Base-by-base conservation (phyloP, 1,140 invertebrate genomes). In the Neodiprion fabricii region DNA sequence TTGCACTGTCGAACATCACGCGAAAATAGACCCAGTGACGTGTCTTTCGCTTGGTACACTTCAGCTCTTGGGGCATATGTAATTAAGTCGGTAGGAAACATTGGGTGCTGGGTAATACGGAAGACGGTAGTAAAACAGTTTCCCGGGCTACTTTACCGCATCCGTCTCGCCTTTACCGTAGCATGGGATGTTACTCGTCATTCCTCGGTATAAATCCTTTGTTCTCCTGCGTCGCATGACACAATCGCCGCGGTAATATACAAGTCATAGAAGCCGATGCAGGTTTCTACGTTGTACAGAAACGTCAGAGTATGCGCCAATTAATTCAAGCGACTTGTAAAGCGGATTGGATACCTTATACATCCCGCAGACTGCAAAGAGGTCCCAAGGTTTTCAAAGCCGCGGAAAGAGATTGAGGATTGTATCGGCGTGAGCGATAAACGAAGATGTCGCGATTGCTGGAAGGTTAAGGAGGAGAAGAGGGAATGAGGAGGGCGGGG, bases 51-150 rank as follows among this genome's bases (percentile, higher is more conserved):
- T 5, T 40, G 28, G 28, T 40, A 40, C 1, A 40, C 28, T 40
- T 40, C 28, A 40, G 28, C 28, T 40, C 28, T 1, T 40, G 28
- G 28, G 2, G 28, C 28, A 40, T 40, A 40, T 40, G 28, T 40
- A 40, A 40, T 40, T 40, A 40, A 68, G 75, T 72, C 76, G 77
- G 74, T 77, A 40, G n/a, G 48, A 40, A 77, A 78, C 74, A 83
- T 83, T 82, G 76, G 78, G 75, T 78, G 28, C 28, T 40, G 76
- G 79, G 77, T 74, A 78, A 81, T 81, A 81, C 82, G 82, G 82
- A 83, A 83, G 81, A 80, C 76, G 79, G 78, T 74, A 82, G 78
- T 83, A 82, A 83, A 83, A 83, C 81, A 83, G 75, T 76, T 47
- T 5, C 67, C 17, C 74, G 79, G 79, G 75, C 79, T 79, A 74